Evolutionary conservation across 2,797 vertebrate genomes (phyloP), one percentile per base, ranked within the genome.

Genomic region (Echeneis naucrates): DNA sequence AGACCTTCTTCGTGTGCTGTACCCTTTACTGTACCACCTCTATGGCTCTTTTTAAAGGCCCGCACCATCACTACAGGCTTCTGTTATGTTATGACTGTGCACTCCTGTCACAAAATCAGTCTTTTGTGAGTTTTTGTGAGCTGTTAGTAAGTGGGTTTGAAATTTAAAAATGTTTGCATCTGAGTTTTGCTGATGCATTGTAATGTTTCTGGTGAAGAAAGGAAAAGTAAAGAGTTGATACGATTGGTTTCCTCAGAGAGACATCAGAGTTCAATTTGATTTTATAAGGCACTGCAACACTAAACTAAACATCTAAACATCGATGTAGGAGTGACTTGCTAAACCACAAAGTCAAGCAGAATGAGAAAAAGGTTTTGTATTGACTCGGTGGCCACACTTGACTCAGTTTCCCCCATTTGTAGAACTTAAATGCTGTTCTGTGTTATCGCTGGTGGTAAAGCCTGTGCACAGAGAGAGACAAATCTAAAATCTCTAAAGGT

Each of bases 1-100:
- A 86, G 75, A 19, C 64, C 24, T 67, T 73, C 81, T 84, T 83
- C 48, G 64, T 72, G 59, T 80, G 58, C 56, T 50, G 66, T 51
- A 68, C 52, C 81, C 57, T 66, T 81, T 81, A 71, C 74, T 75
- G 63, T 47, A 63, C 70, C 50, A 67, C 30, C 79, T 73, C 77
- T 60, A 30, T 44, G 60, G 75, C 62, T 66, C 57, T 67, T 60
- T 37, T 71, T 66, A 51, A 59, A 80, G 68, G 71, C 78, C 66
- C 21, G 11, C 32, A 62, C 66, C 50, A 80, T 77, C 73, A 82
- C 70, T 68, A 13, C 55, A 81, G 53, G 69, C 62, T 64, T 68
- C 59, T 75, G 51, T 44, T 44, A 37, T 3, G 57, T 75, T 80
- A 80, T 76, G 53, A 82, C 75, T 51, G 30, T 5, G 66, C 16